Percentiles rank a stretch among this genome's conserved stretches.
Evolutionary conservation across 2,888 invertebrate species (phyloP).

Genomic region (Dasysyrphus albostriatus): DNA sequence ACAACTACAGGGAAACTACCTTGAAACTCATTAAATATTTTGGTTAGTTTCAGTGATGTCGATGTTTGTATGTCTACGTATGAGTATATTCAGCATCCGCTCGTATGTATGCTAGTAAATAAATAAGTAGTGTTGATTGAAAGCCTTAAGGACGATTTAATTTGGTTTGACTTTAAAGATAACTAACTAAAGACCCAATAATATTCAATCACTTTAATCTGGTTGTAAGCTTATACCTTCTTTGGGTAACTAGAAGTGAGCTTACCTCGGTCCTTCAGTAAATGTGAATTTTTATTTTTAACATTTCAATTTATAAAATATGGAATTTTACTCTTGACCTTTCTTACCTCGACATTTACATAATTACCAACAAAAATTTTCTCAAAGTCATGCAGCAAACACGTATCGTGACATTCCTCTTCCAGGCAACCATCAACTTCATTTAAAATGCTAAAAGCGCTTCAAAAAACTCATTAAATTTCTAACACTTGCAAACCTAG

Average conservation of each 20-base stretch:
- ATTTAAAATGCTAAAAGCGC: not conserved
- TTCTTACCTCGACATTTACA: not conserved
- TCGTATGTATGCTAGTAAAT: not conserved
- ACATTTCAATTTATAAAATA: not conserved
- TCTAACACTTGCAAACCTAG: not conserved
- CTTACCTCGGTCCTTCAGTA: too few relatives aligned
- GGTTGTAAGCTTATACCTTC: not conserved
- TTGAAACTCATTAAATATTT: slow-evolving; percentile 37
- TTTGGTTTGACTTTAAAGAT: not conserved
- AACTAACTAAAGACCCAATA: not conserved
- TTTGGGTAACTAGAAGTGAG: not conserved
- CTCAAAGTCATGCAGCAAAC: too few relatives aligned
- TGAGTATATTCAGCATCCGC: not conserved
- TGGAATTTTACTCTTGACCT: not conserved
- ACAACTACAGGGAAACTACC: slow-evolving; percentile 1
- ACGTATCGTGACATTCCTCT: not conserved
- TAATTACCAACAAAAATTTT: not conserved
- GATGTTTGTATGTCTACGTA: not conserved
- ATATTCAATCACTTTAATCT: not conserved
- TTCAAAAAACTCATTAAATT: not conserved
- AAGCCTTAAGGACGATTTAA: not conserved
- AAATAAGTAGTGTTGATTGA: not conserved
- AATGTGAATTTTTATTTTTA: too few relatives aligned
- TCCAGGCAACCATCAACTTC: not conserved
- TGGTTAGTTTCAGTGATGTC: not conserved